Evolutionary conservation across 1,140 invertebrate genomes (phyloP).

Genomic region (Drosophila busckii): DNA sequence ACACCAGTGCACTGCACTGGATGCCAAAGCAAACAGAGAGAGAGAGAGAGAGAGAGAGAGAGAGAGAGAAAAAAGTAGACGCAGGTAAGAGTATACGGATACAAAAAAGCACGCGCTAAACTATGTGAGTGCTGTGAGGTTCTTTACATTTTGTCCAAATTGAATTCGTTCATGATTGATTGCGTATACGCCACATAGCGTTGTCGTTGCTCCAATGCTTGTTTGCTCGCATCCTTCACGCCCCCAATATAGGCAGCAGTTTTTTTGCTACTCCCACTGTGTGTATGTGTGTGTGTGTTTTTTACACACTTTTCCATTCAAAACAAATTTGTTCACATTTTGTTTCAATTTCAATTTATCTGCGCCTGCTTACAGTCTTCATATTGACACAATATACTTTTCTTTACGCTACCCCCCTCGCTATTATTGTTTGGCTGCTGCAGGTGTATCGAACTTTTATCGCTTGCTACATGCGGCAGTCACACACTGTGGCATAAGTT

Average conservation of each 20-base stretch:
- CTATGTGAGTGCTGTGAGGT: slow-evolving; percentile 7
- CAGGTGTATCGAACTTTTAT: slow-evolving; percentile 50
- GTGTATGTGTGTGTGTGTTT: too few species aligned
- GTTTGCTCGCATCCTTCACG: not conserved
- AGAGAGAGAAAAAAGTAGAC: not conserved
- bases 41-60: not conserved
- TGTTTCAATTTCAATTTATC: slow-evolving; percentile 65
- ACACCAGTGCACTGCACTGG: too few species aligned
- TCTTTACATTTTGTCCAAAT: slow-evolving; percentile 49
- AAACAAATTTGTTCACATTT: slow-evolving; percentile 52
- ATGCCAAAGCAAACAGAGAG: not conserved
- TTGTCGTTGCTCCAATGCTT: not conserved
- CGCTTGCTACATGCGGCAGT: slow-evolving; percentile 51
- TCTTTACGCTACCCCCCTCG: not conserved
- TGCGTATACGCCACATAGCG: slow-evolving; percentile 44
- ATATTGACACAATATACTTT: slow-evolving; percentile 35
- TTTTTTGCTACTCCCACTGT: slow-evolving; percentile 18
- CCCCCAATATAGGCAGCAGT: slow-evolving; percentile 50
- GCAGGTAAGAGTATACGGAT: not conserved
- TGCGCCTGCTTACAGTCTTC: slow-evolving; percentile 21
- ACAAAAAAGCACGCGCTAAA: slow-evolving; percentile 1
- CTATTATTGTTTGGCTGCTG: too few species aligned
- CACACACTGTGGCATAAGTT: slow-evolving; percentile 39
- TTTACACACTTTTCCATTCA: slow-evolving; percentile 11
- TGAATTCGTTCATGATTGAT: slow-evolving; percentile 74